Percentiles rank a stretch among this genome's conserved stretches.
These are phyloP conservation scores for Rhombomys opimus DNA, from an alignment of 2,113 vertebrate genomes.

Conservation along the genomic window DNA sequence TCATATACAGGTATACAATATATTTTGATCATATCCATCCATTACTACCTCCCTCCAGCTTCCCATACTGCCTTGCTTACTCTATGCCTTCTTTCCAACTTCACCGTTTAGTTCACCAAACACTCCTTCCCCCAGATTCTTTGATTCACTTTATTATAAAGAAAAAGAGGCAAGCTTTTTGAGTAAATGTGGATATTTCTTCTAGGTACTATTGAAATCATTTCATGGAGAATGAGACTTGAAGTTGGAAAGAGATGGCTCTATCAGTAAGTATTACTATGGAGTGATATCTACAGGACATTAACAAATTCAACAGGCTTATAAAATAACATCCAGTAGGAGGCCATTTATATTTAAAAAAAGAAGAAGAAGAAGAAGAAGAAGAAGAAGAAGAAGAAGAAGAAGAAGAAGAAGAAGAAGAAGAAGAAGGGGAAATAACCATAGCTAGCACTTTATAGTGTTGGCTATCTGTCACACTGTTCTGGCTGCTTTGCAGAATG, in stretches of 20 bases:
- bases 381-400: no score
- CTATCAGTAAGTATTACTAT: neutral
- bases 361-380: neutral
- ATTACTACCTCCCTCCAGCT: neutral
- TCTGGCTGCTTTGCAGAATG: neutral
- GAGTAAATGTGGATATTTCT: slow-evolving; percentile 15
- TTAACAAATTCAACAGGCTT: neutral
- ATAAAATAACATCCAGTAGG: neutral
- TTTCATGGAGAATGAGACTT: slow-evolving; percentile 27
- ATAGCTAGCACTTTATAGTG: neutral
- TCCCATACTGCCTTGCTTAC: neutral
- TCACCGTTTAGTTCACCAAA: neutral
- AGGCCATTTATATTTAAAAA: neutral
- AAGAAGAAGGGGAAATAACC: no score
- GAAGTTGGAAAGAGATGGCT: slow-evolving; percentile 19
- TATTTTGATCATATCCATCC: neutral
- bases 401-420: no score
- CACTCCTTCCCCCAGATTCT: neutral
- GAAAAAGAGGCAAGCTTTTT: neutral
- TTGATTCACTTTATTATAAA: neutral
- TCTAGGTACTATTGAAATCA: slow-evolving; percentile 29
- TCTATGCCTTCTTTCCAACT: neutral
- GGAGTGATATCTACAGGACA: neutral
- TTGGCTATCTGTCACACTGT: neutral
- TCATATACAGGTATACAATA: neutral